Evolutionary conservation across 2,888 invertebrate species (phyloP).

Genomic region (Trypoxylon attenuatum): DNA sequence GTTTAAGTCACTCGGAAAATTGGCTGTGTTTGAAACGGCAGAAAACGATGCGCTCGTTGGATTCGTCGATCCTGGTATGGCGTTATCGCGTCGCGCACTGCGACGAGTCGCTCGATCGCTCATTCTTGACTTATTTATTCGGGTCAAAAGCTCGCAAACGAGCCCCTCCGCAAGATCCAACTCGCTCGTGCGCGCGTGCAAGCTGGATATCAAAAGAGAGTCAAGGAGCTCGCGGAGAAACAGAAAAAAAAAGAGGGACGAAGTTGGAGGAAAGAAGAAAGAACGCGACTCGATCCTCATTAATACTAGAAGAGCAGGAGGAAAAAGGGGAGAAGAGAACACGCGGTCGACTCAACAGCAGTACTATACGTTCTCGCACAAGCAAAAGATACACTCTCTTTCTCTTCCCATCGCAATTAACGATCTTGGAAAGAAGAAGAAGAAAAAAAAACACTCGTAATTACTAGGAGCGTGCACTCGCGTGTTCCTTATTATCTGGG

Average conservation of each 20-base stretch:
- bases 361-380: background rate
- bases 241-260: background rate
- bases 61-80: too few relatives aligned
- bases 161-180: conserved; percentile 24
- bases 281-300: conserved; percentile 28
- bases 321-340: background rate
- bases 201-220: conserved; percentile 20
- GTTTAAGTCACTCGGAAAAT: too few relatives aligned
- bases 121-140: conserved; percentile 35
- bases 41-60: too few relatives aligned
- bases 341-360: background rate
- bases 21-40: too few relatives aligned
- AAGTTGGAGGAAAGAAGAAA: too few relatives aligned
- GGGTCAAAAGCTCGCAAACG: conserved; percentile 39
- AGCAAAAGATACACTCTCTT: too few relatives aligned
- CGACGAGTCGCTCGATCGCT: conserved; percentile 15
- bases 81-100: background rate
- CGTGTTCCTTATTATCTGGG: too few relatives aligned
- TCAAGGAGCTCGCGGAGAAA: background rate
- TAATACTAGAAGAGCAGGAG: conserved; percentile 24
- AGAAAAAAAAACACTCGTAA: background rate
- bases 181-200: background rate
- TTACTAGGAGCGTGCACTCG: background rate
- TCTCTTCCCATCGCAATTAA: background rate
- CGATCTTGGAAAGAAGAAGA: background rate